Base-by-base conservation (phyloP, 2,888 invertebrate species). In the Hecatera dysodea region DNA sequence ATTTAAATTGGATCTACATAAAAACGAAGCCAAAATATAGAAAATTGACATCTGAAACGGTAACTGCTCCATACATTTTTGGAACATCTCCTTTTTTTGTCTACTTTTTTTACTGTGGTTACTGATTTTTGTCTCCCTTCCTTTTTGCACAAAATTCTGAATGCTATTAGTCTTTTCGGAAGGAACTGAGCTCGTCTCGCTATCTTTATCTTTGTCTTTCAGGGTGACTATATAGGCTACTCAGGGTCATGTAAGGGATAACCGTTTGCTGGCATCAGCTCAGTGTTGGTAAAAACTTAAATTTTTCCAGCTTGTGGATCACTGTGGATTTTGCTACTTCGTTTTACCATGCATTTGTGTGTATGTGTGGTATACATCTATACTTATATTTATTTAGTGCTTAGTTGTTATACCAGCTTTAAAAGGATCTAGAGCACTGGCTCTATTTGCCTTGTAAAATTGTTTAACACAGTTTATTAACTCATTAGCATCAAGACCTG, bases 401-500 rank as follows among this genome's bases (percentile, higher is more conserved):
- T 53, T 46, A 29, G n/a, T 15, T 33, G 48, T 62, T 44, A 48
- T 57, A 59, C 22, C 61, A 24, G n/a, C 8, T 61, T 57, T 33
- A 61, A 57, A 57, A 77, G 39, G 27, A 75, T 77, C 65, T 77
- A 48, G 72, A 62, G 24, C 59, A 48, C 42, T n/a, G 5, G 42
- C 36, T n/a, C n/a, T 72, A 62, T 77, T 66, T 66, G 61, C 59
- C 53, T 63, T 62, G 62, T 59, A 22, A 62, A 57, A 48, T 50
- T 50, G 67, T 57, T 70, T 56, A 64, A 39, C 46, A 60, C 12
- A 64, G 44, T 48, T 59, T 52, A 63, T 57, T 24, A 36, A 39
- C 42, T 53, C n/a, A 63, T 73, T 78, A 57, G 46, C 46, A 77
- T 55, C n/a, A 46, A 57, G 2, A 39, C 52, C 22, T 53, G 65